A percentile compares a stretch with the other conserved stretches of the same genome.
Evolutionary conservation across 1,140 invertebrate genomes (phyloP).

Genomic region (Palaemon carinicauda): DNA sequence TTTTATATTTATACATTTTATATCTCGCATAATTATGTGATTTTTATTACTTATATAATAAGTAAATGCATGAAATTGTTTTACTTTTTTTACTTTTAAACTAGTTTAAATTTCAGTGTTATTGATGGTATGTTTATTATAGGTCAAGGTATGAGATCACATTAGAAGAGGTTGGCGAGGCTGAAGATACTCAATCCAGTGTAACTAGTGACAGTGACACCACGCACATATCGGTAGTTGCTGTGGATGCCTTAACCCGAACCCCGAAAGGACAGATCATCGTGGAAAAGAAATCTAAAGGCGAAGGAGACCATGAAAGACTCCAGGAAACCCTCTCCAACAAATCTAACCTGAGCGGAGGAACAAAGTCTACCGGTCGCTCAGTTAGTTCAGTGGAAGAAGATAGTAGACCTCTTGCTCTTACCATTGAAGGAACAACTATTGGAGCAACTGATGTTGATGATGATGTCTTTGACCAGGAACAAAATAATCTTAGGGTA

Average conservation of each 20-base stretch:
- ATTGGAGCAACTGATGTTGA: conserved; percentile 64
- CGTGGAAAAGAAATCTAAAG: background rate
- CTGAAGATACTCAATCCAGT: conserved; percentile 12
- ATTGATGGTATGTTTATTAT: background rate
- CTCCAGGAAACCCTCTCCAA: conserved; percentile 44
- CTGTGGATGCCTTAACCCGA: conserved; percentile 41
- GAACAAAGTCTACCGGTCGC: conserved; percentile 33
- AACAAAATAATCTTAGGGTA: conserved; percentile 29
- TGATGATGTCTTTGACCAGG: conserved; percentile 57
- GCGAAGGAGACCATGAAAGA: conserved; percentile 17
- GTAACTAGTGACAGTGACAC: conserved; percentile 15
- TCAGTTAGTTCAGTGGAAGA: conserved; percentile 45
- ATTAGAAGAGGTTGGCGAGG: conserved; percentile 28
- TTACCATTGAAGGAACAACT: conserved; percentile 65
- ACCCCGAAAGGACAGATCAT: background rate
- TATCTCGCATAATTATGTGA: too few species aligned
- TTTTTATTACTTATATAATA: too few species aligned
- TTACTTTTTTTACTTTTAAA: too few species aligned
- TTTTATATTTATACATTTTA: background rate
- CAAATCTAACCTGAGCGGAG: conserved; percentile 41
- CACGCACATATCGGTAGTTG: conserved; percentile 60
- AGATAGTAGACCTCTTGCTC: conserved; percentile 60
- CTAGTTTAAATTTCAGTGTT: background rate
- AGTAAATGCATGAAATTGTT: too few species aligned
- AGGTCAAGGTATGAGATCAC: conserved; percentile 41